These are phyloP conservation scores for Parauchenoglanis ngamensis DNA, from an alignment of 2,797 vertebrate species.

Conservation along the genomic window DNA sequence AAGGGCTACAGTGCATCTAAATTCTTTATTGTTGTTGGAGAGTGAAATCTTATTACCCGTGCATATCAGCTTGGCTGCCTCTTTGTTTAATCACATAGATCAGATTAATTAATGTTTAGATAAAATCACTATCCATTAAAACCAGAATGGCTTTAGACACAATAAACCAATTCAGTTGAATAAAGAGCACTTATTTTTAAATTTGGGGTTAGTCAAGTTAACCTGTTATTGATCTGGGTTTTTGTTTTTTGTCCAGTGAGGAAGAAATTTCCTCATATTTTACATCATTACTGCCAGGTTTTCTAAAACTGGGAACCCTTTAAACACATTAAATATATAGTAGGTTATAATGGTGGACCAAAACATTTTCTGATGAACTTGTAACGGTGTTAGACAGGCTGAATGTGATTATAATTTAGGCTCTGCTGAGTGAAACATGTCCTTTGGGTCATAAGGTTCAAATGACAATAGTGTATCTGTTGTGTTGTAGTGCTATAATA, in stretches of 20 bases:
- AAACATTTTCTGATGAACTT: not conserved
- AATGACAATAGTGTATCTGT: slow-evolving; percentile 79
- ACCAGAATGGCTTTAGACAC: not conserved
- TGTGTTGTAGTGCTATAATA: slow-evolving; percentile 9
- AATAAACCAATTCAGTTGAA: not conserved
- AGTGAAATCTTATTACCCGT: not conserved
- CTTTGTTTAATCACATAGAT: not conserved
- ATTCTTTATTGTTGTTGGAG: not conserved
- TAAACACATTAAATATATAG: not conserved
- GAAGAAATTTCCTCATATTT: not conserved
- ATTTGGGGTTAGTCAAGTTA: not conserved
- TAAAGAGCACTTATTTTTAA: not conserved
- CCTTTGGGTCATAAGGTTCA: slow-evolving; percentile 9
- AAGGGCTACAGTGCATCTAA: not conserved
- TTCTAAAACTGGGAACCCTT: not conserved
- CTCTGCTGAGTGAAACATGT: not conserved
- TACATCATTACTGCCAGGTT: not conserved
- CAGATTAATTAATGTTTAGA: not conserved
- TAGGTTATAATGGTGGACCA: not conserved
- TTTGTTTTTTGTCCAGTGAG: not conserved
- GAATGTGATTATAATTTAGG: not conserved
- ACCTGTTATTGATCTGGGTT: not conserved
- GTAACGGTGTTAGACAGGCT: not conserved
- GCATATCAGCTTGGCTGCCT: not conserved
- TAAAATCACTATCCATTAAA: not conserved